A percentile compares a stretch with the other conserved stretches of the same genome.
Conservation (phyloP, 2,113 vertebrate genomes). For the Felis chaus region DNA sequence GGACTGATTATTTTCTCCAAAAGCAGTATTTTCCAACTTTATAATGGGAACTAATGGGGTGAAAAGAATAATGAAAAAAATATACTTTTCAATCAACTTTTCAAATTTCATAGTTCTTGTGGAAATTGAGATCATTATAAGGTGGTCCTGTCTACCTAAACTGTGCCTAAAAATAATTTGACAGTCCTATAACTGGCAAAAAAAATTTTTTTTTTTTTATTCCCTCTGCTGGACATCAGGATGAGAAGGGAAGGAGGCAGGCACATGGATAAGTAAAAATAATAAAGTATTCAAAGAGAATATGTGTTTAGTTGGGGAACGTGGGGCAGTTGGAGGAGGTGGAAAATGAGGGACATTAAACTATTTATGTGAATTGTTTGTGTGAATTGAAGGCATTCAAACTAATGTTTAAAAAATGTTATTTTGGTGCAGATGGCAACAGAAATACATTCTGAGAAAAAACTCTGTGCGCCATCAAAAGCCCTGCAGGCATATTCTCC, state of each 20-base stretch:
- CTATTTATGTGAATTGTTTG: background rate
- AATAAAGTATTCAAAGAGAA: conserved; percentile 36
- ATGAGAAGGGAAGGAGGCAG: background rate
- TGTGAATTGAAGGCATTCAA: conserved; percentile 16
- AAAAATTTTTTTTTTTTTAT: background rate
- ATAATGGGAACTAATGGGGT: background rate
- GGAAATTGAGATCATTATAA: background rate
- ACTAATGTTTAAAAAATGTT: background rate
- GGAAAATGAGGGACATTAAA: background rate
- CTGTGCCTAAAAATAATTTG: background rate
- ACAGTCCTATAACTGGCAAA: background rate
- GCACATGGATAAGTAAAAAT: background rate
- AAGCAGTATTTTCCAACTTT: background rate
- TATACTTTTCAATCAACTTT: background rate
- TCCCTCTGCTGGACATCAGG: background rate
- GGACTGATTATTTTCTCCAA: conserved; percentile 25
- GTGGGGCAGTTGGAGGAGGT: background rate
- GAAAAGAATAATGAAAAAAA: background rate
- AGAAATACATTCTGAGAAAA: conserved; percentile 48
- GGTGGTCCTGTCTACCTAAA: background rate
- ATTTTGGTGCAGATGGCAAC: conserved; percentile 62
- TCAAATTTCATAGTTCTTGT: background rate
- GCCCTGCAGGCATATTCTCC: conserved; percentile 41
- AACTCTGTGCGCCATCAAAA: background rate
- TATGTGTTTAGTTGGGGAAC: background rate